These are phyloP conservation scores for Protodeltote pygarga DNA, from an alignment of 2,888 invertebrate species.

Conservation along the genomic window DNA sequence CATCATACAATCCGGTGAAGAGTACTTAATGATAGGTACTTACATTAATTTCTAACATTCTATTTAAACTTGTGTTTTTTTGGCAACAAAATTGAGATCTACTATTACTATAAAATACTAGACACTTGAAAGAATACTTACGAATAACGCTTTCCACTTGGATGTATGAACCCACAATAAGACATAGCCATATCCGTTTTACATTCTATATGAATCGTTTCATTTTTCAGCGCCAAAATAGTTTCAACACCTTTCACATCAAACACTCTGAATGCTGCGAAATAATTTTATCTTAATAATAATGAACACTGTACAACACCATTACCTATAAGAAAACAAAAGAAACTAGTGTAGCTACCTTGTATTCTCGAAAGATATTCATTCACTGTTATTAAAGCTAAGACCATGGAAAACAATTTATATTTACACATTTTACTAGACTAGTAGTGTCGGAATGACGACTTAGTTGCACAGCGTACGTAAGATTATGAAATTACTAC, in stretches of 20 bases:
- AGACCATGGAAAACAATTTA: slow-evolving; percentile 17
- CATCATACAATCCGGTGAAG: no score
- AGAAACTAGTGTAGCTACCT: slow-evolving; percentile 35
- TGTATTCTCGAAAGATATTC: slow-evolving; percentile 11
- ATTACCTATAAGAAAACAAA: background rate
- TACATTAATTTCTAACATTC: no score
- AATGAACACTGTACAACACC: background rate
- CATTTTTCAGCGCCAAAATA: slow-evolving; percentile 73
- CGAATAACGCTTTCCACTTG: slow-evolving; percentile 78
- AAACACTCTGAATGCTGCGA: slow-evolving; percentile 71
- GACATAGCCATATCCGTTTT: slow-evolving; percentile 70
- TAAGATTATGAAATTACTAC: slow-evolving; percentile 46
- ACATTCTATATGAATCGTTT: slow-evolving; percentile 71
- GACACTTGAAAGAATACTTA: no score
- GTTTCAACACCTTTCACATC: slow-evolving; percentile 65
- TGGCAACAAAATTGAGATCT: no score
- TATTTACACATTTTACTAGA: slow-evolving; percentile 49
- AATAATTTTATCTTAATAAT: slow-evolving; percentile 9
- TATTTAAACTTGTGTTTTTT: no score
- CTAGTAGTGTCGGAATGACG: slow-evolving; percentile 14
- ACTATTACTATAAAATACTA: no score
- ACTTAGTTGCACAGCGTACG: slow-evolving; percentile 2
- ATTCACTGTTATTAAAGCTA: slow-evolving; percentile 22
- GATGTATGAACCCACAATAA: slow-evolving; percentile 80
- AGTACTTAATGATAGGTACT: no score